phyloP scores from a whole-genome alignment of 1,140 invertebrate genomes.

The Drosophila auraria region DNA sequence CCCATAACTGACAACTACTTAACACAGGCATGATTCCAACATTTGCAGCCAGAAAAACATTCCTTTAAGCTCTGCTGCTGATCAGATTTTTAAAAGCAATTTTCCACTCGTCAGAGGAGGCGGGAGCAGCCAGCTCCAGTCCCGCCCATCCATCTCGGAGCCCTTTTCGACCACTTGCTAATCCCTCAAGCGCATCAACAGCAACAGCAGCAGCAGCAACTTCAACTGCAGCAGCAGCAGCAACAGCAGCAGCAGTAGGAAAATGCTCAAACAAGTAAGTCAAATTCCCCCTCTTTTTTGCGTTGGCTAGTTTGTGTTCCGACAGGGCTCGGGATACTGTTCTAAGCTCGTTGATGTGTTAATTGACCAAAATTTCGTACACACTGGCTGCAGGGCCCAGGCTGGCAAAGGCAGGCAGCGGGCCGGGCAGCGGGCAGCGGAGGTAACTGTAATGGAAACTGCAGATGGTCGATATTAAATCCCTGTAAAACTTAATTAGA shows the following conservation, averaged over 20 bases:
- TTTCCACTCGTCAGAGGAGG: conserved; percentile 46
- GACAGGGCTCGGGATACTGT: conserved; percentile 20
- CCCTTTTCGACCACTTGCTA: conserved; percentile 47
- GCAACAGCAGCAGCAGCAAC: conserved; percentile 25
- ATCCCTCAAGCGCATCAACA: conserved; percentile 73
- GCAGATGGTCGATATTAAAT: conserved; percentile 81
- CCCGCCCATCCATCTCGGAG: conserved; percentile 16
- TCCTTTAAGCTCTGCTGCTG: conserved; percentile 25
- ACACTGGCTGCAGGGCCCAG: conserved; percentile 56
- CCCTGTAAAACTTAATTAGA: conserved; percentile 85
- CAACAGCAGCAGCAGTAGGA: conserved; percentile 27
- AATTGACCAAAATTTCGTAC: conserved; percentile 84
- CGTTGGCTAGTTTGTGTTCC: conserved; percentile 23
- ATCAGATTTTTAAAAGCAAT: conserved; percentile 61
- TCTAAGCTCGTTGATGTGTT: conserved; percentile 81
- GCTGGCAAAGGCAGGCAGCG: background rate
- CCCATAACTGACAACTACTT: conserved; percentile 26
- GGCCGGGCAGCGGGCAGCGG: background rate
- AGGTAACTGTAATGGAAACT: conserved; percentile 54
- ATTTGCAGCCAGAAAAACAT: conserved; percentile 25
- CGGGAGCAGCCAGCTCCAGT: background rate
- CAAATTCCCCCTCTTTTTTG: conserved; percentile 53
- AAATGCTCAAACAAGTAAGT: conserved; percentile 69
- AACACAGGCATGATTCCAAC: conserved; percentile 26
- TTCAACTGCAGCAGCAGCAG: conserved; percentile 23